phyloP scores from a whole-genome alignment of 2,113 vertebrate genomes.

The Oncorhynchus kisutch region DNA sequence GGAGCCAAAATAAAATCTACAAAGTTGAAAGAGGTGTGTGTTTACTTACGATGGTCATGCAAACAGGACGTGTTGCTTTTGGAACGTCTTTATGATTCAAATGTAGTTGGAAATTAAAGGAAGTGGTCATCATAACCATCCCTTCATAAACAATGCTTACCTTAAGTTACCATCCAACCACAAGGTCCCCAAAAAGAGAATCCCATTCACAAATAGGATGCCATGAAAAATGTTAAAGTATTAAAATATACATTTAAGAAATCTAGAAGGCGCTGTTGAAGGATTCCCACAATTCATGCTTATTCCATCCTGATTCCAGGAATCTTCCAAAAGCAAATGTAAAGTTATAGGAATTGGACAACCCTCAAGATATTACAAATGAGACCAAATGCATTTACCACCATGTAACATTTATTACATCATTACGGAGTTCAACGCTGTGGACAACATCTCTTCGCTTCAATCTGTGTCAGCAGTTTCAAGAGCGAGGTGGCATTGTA shows the following conservation, averaged over 20 bases:
- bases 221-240: neutral
- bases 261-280: too few species aligned
- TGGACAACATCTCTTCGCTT: constrained; percentile 28
- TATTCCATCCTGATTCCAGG: too few species aligned
- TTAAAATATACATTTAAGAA: neutral
- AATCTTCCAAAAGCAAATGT: too few species aligned
- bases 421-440: neutral
- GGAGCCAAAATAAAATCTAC: neutral
- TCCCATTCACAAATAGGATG: neutral
- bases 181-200: neutral
- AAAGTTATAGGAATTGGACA: too few species aligned
- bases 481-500: constrained; percentile 88
- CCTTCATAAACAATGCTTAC: neutral
- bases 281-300: too few species aligned
- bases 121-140: neutral
- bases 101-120: too few species aligned
- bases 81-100: too few species aligned
- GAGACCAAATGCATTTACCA: too few species aligned
- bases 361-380: too few species aligned
- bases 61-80: too few species aligned
- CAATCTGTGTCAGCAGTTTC: constrained; percentile 74
- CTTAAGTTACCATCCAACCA: neutral
- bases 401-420: neutral
- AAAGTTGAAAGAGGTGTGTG: neutral
- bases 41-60: neutral